A percentile compares a stretch with the other conserved stretches of the same genome.
Conservation (phyloP, 1,140 invertebrate species). For the Sminthurinus signatus region DNA sequence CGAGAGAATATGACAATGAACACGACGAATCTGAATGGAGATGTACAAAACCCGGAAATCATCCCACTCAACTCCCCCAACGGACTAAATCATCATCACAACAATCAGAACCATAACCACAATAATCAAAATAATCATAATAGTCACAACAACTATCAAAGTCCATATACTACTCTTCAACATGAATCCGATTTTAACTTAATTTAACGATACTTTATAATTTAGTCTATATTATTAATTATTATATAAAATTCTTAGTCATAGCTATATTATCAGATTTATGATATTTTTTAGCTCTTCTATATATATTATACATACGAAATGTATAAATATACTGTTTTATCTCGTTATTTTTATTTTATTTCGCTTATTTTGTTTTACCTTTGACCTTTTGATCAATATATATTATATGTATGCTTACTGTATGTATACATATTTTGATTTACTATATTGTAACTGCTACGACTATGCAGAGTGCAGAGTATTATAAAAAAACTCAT, state of each 20-base stretch:
- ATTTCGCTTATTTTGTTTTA: no score
- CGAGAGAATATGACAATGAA: background rate
- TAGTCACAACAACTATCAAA: background rate
- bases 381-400: no score
- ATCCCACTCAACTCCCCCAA: background rate
- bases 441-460: no score
- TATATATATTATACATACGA: no score
- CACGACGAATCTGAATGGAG: background rate
- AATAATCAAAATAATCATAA: background rate
- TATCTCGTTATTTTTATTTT: no score
- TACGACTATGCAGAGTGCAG: no score
- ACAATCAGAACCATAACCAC: background rate
- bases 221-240: background rate
- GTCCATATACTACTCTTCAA: slow-evolving; percentile 7
- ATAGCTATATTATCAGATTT: no score
- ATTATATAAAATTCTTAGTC: background rate
- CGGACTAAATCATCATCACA: background rate
- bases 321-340: no score
- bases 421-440: no score
- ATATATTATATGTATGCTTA: no score
- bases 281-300: no score
- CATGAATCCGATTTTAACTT: slow-evolving; percentile 8
- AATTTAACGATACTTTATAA: background rate
- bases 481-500: no score
- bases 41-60: background rate